phyloP scores from a whole-genome alignment of 1,140 invertebrate species.

The Platorchestia sp. region DNA sequence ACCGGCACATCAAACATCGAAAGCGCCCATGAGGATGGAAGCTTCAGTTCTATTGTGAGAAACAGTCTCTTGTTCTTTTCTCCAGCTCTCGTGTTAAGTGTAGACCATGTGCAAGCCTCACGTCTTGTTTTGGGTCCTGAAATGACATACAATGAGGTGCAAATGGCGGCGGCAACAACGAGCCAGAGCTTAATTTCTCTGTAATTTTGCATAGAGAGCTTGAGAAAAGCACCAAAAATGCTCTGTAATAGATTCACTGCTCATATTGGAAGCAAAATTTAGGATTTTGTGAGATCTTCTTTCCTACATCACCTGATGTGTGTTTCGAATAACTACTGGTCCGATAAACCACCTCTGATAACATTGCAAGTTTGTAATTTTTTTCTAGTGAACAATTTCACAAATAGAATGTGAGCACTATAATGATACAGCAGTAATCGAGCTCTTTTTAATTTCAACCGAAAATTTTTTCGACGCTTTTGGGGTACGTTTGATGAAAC shows the following conservation, averaged over 20 bases:
- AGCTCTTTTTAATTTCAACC: background rate
- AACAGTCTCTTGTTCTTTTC: too few relatives aligned
- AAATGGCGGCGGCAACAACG: background rate
- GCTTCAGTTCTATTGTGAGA: too few relatives aligned
- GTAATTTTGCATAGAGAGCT: background rate
- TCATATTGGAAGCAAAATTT: background rate
- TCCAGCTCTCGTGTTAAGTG: too few relatives aligned
- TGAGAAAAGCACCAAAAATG: background rate
- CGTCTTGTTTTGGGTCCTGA: too few relatives aligned
- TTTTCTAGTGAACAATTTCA: background rate
- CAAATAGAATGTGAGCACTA: too few relatives aligned
- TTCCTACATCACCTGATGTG: background rate
- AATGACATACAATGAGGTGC: too few relatives aligned
- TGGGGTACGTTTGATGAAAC: background rate
- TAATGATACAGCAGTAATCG: background rate
- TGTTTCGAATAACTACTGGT: background rate
- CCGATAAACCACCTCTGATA: background rate
- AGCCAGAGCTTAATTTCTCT: background rate
- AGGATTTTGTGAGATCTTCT: background rate
- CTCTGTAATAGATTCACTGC: background rate
- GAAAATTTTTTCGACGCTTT: background rate
- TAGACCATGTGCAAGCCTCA: too few relatives aligned
- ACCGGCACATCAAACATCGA: too few relatives aligned
- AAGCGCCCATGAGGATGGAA: too few relatives aligned
- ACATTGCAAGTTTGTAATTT: background rate